A percentile compares a stretch with the other conserved stretches of the same genome.
Evolutionary conservation across 2,888 invertebrate species (phyloP).

Genomic region (Eristalinus sepulchralis): DNA sequence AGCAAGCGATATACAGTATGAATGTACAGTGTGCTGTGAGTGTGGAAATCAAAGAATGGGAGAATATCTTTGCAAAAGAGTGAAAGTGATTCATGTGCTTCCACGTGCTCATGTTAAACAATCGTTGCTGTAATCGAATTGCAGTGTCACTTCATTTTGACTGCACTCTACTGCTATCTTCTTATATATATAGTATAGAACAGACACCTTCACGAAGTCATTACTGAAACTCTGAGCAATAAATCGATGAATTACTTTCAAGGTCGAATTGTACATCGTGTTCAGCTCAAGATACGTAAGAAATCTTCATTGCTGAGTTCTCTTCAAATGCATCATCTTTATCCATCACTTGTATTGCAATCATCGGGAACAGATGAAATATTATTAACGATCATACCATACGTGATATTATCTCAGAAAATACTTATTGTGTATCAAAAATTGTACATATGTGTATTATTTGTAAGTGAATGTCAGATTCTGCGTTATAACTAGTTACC

Average conservation of each 20-base stretch:
- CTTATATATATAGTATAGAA: neutral
- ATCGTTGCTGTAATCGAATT: slow-evolving; percentile 1
- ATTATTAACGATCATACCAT: neutral
- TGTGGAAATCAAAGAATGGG: slow-evolving; percentile 1
- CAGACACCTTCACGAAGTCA: neutral
- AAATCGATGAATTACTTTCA: neutral
- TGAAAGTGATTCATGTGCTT: slow-evolving; percentile 19
- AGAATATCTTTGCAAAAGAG: slow-evolving; percentile 20
- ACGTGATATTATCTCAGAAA: neutral
- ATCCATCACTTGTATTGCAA: neutral
- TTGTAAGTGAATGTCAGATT: too few species aligned
- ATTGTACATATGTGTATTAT: too few species aligned
- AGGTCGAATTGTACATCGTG: neutral
- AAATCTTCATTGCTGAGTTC: neutral
- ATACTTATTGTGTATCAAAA: neutral
- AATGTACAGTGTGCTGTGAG: neutral
- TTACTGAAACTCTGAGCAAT: neutral
- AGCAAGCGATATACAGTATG: neutral
- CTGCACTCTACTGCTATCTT: neutral
- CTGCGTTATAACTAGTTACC: too few species aligned
- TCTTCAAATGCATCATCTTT: neutral
- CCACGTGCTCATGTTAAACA: slow-evolving; percentile 9
- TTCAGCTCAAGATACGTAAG: neutral
- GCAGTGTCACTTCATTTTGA: neutral
- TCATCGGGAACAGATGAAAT: slow-evolving; percentile 4